Percentiles rank a stretch among this genome's conserved stretches.
phyloP scores from a whole-genome alignment of 1,140 invertebrate genomes.

The Colletes latitarsis region DNA sequence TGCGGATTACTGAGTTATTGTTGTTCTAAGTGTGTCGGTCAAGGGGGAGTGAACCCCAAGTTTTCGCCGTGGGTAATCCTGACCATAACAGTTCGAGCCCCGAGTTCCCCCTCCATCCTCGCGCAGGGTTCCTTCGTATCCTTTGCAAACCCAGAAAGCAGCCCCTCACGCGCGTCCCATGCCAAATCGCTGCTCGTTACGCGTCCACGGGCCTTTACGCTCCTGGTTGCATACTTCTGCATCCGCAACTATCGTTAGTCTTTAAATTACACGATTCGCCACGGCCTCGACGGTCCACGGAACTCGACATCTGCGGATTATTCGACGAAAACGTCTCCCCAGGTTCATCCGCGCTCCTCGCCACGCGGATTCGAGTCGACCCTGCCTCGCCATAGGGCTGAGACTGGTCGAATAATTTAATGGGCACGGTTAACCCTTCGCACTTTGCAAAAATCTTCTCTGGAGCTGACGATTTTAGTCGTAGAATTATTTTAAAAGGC shows the following conservation, averaged over 20 bases:
- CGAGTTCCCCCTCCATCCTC: not conserved
- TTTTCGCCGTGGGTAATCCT: conserved; percentile 50
- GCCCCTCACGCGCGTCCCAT: conserved; percentile 6
- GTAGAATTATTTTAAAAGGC: too few relatives aligned
- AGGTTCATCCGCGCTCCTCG: not conserved
- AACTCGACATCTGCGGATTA: conserved; percentile 32
- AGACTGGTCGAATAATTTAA: too few relatives aligned
- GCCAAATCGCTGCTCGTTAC: conserved; percentile 49
- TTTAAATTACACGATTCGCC: conserved; percentile 39
- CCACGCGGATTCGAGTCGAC: too few relatives aligned
- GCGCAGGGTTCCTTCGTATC: not conserved
- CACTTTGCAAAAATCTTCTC: too few relatives aligned
- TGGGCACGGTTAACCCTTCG: too few relatives aligned
- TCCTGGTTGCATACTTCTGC: conserved; percentile 12
- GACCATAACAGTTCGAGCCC: conserved; percentile 57
- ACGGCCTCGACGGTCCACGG: conserved; percentile 9
- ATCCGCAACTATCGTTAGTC: conserved; percentile 30
- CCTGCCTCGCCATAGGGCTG: too few relatives aligned
- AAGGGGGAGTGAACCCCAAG: conserved; percentile 66
- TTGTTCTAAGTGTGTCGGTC: conserved; percentile 76
- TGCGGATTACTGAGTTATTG: conserved; percentile 79
- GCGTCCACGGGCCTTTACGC: conserved; percentile 1
- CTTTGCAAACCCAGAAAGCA: not conserved
- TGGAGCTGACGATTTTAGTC: too few relatives aligned
- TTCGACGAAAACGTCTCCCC: not conserved